Evolutionary conservation across 2,888 invertebrate species (phyloP).

Genomic region (Leptinotarsa haldemani): DNA sequence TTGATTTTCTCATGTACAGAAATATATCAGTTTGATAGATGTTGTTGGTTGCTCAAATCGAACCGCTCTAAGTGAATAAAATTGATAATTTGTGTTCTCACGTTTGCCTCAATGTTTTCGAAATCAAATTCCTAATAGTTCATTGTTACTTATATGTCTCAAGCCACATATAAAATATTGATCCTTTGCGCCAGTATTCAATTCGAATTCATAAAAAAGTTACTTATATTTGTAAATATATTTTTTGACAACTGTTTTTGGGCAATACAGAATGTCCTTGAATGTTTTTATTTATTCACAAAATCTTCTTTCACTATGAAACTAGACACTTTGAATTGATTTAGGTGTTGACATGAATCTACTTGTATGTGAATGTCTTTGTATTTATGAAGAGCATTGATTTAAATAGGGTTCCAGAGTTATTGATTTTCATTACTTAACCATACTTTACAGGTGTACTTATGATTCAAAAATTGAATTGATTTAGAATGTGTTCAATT

Average conservation of each 20-base stretch:
- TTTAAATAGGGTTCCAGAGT: no score
- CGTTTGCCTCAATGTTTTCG: background rate
- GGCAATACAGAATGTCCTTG: constrained; percentile 20
- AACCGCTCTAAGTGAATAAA: background rate
- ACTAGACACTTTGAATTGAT: constrained; percentile 5
- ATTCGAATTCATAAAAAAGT: constrained; percentile 39
- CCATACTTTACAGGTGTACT: no score
- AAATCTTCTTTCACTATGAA: constrained; percentile 7
- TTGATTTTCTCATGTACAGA: no score
- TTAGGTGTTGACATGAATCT: background rate
- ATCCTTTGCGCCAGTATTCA: constrained; percentile 52
- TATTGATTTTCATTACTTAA: no score
- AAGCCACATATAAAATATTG: constrained; percentile 45
- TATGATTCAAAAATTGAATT: background rate
- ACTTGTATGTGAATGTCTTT: no score
- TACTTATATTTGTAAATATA: constrained; percentile 44
- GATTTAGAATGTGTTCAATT: background rate
- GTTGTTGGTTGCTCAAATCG: background rate
- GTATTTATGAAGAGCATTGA: no score
- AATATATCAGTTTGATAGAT: background rate
- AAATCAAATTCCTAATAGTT: background rate
- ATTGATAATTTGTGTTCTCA: background rate
- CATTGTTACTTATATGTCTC: constrained; percentile 34
- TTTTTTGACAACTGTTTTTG: constrained; percentile 32
- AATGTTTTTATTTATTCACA: background rate